phyloP scores from a whole-genome alignment of 2,797 vertebrate genomes.

The Hydrocynus forskahlii region DNA sequence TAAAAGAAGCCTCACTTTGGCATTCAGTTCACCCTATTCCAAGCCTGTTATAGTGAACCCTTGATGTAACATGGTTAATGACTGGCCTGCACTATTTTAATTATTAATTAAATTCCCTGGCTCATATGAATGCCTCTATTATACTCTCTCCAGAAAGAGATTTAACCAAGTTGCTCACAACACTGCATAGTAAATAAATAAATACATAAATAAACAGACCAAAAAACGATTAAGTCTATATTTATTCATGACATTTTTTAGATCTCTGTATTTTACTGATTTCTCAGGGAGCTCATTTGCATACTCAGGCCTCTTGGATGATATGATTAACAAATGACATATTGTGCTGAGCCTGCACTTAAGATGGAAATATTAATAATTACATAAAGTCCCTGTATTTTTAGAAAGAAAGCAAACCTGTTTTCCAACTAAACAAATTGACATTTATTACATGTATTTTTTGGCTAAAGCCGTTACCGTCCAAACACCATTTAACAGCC shows the following conservation, averaged over 20 bases:
- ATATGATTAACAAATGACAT: neutral
- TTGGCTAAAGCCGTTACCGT: neutral
- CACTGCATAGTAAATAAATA: neutral
- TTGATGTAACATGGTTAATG: neutral
- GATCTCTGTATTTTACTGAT: too few species aligned
- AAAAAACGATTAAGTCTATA: too few species aligned
- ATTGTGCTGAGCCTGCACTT: neutral
- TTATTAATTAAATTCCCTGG: neutral
- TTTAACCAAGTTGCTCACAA: neutral
- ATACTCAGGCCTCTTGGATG: neutral
- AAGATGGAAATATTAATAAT: neutral
- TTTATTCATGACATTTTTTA: too few species aligned
- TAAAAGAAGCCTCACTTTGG: neutral
- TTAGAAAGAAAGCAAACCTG: neutral
- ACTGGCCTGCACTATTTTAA: neutral
- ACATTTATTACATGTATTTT: neutral
- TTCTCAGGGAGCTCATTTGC: neutral
- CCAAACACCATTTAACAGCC: neutral
- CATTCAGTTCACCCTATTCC: neutral
- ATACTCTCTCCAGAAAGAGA: neutral
- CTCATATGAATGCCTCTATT: neutral
- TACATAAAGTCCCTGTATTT: neutral
- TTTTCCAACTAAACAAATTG: neutral
- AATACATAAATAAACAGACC: neutral
- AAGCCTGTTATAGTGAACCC: neutral